Evolutionary conservation across 2,888 invertebrate genomes (phyloP), one percentile per base, ranked within the genome.

Genomic region (Acheta domesticus): DNA sequence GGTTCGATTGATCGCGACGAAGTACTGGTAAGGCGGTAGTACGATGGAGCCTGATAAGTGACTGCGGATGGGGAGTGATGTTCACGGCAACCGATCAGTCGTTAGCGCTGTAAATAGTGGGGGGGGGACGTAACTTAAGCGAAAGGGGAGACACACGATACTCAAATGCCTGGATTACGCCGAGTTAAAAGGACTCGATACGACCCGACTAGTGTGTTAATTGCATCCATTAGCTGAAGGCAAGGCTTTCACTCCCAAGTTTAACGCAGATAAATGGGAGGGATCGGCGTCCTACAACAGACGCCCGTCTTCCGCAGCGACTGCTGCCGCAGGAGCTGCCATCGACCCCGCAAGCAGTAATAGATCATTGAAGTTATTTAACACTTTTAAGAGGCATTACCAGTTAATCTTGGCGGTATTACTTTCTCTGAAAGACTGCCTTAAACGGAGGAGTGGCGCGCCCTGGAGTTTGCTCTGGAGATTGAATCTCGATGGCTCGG

Each of bases 281-380:
- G 62, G 36, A 36, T 36, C 36, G 36, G 36, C 36, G 36, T 5
- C 5, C 36, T 36, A 36, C 36, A 8, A 36, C 36, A 5, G 36
- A 36, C 36, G 5, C 36, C 5, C 36, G 8, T 8, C 36, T 36
- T 36, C 36, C 5, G 8, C 36, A 8, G 36, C 36, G 5, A 36
- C 36, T 8, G 4, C 36, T 5, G 36, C 36, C 1, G 36, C 36
- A 1, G 36, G 8, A 8, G 8, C 36, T 4, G 16, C 62, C 16
- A 1, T n/a, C 62, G 16, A 62, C 62, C 62, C 11, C 62, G 62
- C 14, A 12, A 36, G 62, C 14, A n/a, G 62, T 62, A 62, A 62
- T 62, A 62, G 62, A 62, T 62, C 62, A 62, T 62, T 62, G 62
- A 62, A 62, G 62, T 62, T 62, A 62, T 62, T 62, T 62, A 62